These are phyloP conservation scores for Diadophis punctatus DNA, from an alignment of 2,113 vertebrate genomes.

Conservation along the genomic window DNA sequence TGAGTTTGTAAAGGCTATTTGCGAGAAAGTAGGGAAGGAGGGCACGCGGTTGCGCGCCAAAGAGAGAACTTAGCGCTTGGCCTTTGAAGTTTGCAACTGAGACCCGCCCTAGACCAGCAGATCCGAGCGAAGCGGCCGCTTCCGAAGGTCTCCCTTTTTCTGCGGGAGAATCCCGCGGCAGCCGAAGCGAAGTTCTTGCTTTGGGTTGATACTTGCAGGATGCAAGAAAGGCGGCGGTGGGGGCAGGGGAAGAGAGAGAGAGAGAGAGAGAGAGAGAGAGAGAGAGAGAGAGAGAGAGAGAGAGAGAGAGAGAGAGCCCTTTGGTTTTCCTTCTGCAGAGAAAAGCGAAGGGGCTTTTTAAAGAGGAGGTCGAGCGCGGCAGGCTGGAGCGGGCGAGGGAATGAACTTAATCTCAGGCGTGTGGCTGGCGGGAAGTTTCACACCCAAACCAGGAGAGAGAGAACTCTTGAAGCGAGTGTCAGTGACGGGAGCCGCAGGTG, in stretches of 20 bases:
- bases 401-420: not conserved
- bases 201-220: not conserved
- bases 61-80: not conserved
- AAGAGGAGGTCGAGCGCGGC: not conserved
- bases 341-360: not conserved
- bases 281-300: not conserved
- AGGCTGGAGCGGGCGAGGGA: not conserved
- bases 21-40: conserved; percentile 19
- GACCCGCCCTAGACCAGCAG: not conserved
- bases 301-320: not conserved
- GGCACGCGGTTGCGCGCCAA: not conserved
- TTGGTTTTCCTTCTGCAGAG: not conserved
- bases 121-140: not conserved
- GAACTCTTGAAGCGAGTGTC: not conserved
- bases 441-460: not conserved
- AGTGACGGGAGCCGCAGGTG: not conserved
- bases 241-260: not conserved
- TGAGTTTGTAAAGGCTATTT: not conserved
- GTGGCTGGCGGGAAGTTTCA: not conserved
- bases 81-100: conserved; percentile 5
- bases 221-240: not conserved
- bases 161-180: not conserved
- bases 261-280: not conserved
- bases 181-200: not conserved
- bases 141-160: not conserved